Conservation (phyloP, 2,888 invertebrate genomes). For the Epinotia nisella region DNA sequence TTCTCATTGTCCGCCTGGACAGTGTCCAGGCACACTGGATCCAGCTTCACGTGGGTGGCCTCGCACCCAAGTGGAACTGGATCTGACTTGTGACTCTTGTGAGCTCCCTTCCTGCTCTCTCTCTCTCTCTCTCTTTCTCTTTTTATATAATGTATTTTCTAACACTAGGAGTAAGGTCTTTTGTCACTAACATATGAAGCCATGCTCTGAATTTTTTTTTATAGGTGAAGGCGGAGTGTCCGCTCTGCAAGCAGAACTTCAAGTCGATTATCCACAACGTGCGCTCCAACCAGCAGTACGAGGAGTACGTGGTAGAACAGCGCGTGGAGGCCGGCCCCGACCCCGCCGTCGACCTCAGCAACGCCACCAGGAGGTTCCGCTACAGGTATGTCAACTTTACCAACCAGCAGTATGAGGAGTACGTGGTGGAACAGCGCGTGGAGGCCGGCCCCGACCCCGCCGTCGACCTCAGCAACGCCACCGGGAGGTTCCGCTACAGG, state of each 20-base stretch:
- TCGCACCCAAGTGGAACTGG: no score
- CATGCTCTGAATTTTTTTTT: no score
- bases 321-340: slow-evolving; percentile 62
- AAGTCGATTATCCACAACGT: slow-evolving; percentile 97
- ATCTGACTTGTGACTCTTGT: no score
- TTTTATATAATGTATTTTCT: no score
- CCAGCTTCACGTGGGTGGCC: no score
- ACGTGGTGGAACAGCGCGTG: no score
- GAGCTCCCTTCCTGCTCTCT: no score
- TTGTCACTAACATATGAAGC: no score
- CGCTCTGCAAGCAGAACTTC: slow-evolving; percentile 96
- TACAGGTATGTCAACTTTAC: slow-evolving; percentile 77
- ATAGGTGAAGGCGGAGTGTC: slow-evolving; percentile 97
- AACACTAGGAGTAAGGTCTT: no score
- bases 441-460: slow-evolving; percentile 48
- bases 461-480: slow-evolving; percentile 60
- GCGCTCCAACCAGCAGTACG: slow-evolving; percentile 93
- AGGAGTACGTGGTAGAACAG: slow-evolving; percentile 89
- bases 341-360: slow-evolving; percentile 67
- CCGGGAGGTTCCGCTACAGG: neutral
- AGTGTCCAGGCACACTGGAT: no score
- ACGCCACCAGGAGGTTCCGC: slow-evolving; percentile 74
- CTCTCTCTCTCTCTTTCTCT: no score
- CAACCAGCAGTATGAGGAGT: slow-evolving; percentile 49
- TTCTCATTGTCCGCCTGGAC: no score